Evolutionary conservation across 2,797 vertebrate genomes (phyloP).

Genomic region (Poecile montanus): DNA sequence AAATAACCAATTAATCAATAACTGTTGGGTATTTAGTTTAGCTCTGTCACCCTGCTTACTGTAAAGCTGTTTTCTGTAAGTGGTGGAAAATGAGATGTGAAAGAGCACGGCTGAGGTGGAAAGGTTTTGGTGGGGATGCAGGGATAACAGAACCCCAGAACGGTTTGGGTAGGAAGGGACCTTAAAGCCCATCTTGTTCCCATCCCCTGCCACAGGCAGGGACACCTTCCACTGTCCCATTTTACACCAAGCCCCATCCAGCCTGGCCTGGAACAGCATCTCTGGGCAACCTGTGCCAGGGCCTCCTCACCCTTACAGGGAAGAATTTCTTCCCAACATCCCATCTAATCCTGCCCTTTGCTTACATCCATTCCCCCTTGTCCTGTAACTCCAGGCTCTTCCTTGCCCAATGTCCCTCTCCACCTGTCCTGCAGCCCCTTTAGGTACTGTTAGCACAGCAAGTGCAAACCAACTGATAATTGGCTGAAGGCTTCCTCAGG

Average conservation of each 20-base stretch:
- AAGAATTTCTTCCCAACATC: not conserved
- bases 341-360: not conserved
- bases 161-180: not conserved
- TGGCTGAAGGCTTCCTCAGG: not conserved
- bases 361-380: not conserved
- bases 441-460: not conserved
- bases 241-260: accelerated
- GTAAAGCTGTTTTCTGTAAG: not conserved
- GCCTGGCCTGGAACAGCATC: accelerated
- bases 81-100: not conserved
- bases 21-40: not conserved
- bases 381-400: not conserved
- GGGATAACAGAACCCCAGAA: not conserved
- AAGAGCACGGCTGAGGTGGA: not conserved
- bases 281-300: not conserved
- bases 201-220: not conserved
- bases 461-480: not conserved
- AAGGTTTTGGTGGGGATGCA: not conserved
- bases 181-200: not conserved
- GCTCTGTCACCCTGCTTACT: not conserved
- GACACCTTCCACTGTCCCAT: not conserved
- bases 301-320: accelerated
- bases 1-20: not conserved
- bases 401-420: not conserved
- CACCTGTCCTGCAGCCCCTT: not conserved